These are phyloP conservation scores for Proisotoma minuta DNA, from an alignment of 2,888 invertebrate genomes.

Conservation along the genomic window DNA sequence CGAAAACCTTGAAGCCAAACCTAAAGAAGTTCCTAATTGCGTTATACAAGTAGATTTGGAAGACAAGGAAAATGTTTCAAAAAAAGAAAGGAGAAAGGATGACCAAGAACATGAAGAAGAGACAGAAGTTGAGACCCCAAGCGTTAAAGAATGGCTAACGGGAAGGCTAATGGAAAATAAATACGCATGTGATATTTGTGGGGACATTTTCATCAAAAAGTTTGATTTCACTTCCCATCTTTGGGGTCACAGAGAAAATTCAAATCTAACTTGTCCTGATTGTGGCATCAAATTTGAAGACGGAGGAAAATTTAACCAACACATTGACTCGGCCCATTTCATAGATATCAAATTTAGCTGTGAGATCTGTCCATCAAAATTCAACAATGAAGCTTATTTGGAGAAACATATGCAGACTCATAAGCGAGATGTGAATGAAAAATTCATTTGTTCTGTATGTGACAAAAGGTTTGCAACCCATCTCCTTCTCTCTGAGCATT, in stretches of 20 bases:
- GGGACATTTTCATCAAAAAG: conserved; percentile 7
- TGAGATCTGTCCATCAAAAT: neutral
- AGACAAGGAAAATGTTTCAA: neutral
- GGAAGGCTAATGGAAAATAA: neutral
- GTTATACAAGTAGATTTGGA: neutral
- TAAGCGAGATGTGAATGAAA: neutral
- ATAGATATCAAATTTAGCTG: conserved; percentile 1
- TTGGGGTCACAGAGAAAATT: conserved; percentile 2
- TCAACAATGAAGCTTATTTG: neutral
- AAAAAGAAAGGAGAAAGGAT: neutral
- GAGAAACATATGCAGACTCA: neutral
- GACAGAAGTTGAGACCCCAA: neutral
- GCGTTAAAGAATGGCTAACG: neutral
- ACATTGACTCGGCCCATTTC: neutral
- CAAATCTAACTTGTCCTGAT: neutral
- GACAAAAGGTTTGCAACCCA: conserved; percentile 1
- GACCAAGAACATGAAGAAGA: neutral
- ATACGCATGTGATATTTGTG: conserved; percentile 4
- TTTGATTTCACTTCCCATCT: neutral
- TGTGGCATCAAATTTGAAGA: conserved; percentile 6
- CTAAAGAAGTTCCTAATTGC: neutral
- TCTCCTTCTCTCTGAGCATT: neutral
- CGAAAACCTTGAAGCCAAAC: neutral
- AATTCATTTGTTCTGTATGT: neutral
- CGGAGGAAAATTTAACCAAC: neutral